Evolutionary conservation across 2,888 invertebrate species (phyloP).

Genomic region (Ptychoptera albimana): DNA sequence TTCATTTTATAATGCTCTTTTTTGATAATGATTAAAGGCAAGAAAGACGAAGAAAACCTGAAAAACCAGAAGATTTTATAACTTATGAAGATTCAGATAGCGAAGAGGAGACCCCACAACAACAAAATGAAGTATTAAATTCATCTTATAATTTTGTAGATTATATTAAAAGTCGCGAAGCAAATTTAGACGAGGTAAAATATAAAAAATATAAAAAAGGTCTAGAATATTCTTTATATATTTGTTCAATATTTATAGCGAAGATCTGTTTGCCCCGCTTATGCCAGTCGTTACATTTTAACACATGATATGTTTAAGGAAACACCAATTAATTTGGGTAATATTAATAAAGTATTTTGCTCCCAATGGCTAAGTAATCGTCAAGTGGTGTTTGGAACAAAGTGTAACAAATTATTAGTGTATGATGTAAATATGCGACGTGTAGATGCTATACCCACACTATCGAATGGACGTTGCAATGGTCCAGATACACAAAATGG

Average conservation of each 20-base stretch:
- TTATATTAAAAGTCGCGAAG: conserved; percentile 64
- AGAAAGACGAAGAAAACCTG: conserved; percentile 64
- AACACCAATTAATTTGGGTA: conserved; percentile 64
- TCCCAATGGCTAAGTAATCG: conserved; percentile 91
- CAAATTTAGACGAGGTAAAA: conserved; percentile 46
- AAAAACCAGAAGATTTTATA: conserved; percentile 81
- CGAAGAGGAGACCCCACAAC: conserved; percentile 61
- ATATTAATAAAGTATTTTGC: conserved; percentile 88
- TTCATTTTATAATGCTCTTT: not conserved
- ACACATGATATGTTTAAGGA: conserved; percentile 82
- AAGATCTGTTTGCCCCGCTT: conserved; percentile 19
- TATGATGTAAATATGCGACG: conserved; percentile 78
- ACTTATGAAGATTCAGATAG: conserved; percentile 79
- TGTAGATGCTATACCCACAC: conserved; percentile 76
- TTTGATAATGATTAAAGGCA: conserved; percentile 26
- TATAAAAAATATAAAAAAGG: not conserved
- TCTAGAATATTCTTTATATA: not conserved
- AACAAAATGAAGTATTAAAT: conserved; percentile 53
- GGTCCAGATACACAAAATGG: conserved; percentile 54
- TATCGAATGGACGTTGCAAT: conserved; percentile 43
- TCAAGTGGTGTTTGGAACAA: conserved; percentile 91
- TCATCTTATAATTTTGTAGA: conserved; percentile 79
- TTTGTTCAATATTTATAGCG: not conserved
- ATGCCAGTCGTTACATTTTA: conserved; percentile 74
- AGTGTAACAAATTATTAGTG: conserved; percentile 92